These are phyloP conservation scores for Hirudo medicinalis DNA, from an alignment of 1,140 invertebrate species.

Conservation along the genomic window DNA sequence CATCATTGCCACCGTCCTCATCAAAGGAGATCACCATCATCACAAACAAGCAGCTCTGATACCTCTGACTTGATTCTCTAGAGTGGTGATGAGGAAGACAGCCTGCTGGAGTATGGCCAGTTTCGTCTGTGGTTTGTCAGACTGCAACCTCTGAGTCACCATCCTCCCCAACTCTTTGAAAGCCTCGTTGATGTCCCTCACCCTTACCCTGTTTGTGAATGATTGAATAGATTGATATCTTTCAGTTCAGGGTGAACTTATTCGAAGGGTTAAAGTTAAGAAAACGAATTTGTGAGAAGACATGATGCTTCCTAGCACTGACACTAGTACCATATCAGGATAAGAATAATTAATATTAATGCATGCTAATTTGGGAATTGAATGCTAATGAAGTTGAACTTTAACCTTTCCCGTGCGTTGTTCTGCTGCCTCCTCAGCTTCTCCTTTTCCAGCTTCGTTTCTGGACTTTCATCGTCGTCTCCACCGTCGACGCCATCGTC, in stretches of 20 bases:
- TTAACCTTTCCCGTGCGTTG: conserved; percentile 91
- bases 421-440: conserved; percentile 90
- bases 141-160: conserved; percentile 84
- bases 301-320: too few species aligned
- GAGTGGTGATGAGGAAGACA: conserved; percentile 88
- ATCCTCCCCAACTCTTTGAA: conserved; percentile 87
- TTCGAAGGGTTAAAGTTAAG: too few species aligned
- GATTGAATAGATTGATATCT: not conserved
- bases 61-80: conserved; percentile 94
- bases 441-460: conserved; percentile 81
- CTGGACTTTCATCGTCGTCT: conserved; percentile 46
- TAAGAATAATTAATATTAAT: not conserved
- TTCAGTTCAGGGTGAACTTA: too few species aligned
- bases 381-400: not conserved
- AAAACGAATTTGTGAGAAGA: too few species aligned
- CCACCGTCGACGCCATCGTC: conserved; percentile 27
- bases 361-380: not conserved
- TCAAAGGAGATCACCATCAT: not conserved
- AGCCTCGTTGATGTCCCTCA: conserved; percentile 91
- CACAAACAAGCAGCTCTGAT: not conserved
- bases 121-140: conserved; percentile 86
- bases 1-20: too few species aligned
- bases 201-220: conserved; percentile 60
- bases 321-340: not conserved
- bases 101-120: conserved; percentile 77